Percentiles rank a stretch among this genome's conserved stretches.
These are phyloP conservation scores for Camponotus floridanus DNA, from an alignment of 1,140 invertebrate species.

Conservation along the genomic window DNA sequence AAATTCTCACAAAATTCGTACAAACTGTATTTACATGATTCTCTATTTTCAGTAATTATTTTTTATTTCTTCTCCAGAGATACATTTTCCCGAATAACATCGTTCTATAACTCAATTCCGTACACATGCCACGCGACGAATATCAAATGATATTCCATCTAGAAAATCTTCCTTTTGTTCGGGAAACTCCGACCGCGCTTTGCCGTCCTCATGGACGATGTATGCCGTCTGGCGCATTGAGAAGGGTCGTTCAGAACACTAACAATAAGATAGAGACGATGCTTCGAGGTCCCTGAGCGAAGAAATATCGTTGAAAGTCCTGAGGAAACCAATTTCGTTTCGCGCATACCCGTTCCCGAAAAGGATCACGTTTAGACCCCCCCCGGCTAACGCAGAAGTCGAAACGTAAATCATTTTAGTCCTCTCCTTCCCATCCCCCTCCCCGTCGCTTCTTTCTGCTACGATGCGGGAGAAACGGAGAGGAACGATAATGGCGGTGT, in stretches of 20 bases:
- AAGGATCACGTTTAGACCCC: slow-evolving; percentile 45
- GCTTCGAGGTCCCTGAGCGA: slow-evolving; percentile 46
- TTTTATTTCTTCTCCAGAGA: not conserved
- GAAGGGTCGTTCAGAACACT: slow-evolving; percentile 51
- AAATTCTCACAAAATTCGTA: not conserved
- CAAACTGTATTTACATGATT: not conserved
- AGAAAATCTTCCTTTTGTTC: slow-evolving; percentile 32
- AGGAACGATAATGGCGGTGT: slow-evolving; percentile 57
- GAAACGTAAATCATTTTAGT: slow-evolving; percentile 60
- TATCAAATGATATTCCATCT: slow-evolving; percentile 44
- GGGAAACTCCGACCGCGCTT: slow-evolving; percentile 17
- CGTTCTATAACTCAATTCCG: slow-evolving; percentile 38
- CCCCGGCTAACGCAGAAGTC: slow-evolving; percentile 32
- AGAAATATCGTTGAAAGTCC: slow-evolving; percentile 43
- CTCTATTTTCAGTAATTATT: not conserved
- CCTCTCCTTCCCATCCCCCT: not conserved
- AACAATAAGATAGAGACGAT: slow-evolving; percentile 52
- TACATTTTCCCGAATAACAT: not conserved
- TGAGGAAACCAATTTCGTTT: slow-evolving; percentile 49
- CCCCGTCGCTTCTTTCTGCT: not conserved
- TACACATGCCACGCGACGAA: slow-evolving; percentile 27
- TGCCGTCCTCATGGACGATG: slow-evolving; percentile 49
- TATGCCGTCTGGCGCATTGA: slow-evolving; percentile 50
- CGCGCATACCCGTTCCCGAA: slow-evolving; percentile 32
- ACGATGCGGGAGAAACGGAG: slow-evolving; percentile 23